These are phyloP conservation scores for Syncerus caffer DNA, from an alignment of 2,797 vertebrate species.

Conservation along the genomic window DNA sequence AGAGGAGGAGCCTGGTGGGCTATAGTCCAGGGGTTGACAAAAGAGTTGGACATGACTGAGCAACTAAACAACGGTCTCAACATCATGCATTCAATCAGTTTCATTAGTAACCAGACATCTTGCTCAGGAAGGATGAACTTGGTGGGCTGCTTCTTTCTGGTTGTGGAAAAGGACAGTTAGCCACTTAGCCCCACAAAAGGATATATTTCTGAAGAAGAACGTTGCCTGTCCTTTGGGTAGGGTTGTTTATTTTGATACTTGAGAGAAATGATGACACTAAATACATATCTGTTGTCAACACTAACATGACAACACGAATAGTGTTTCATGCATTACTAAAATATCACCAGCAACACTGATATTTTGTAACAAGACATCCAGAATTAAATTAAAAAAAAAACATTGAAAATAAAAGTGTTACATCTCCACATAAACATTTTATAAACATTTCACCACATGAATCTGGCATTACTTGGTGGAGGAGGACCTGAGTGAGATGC, in stretches of 20 bases:
- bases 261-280: not conserved
- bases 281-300: not conserved
- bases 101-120: not conserved
- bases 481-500: not conserved
- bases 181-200: not conserved
- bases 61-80: not conserved
- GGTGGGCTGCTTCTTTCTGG: not conserved
- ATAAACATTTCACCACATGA: not conserved
- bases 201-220: not conserved
- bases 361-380: not conserved
- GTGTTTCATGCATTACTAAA: not conserved
- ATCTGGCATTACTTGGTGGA: not conserved
- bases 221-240: not conserved
- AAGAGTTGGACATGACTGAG: not conserved
- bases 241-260: not conserved
- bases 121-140: not conserved
- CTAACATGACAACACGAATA: not conserved
- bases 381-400: not conserved
- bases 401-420: not conserved
- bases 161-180: not conserved
- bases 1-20: not conserved
- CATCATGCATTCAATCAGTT: not conserved
- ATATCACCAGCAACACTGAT: not conserved
- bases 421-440: not conserved
- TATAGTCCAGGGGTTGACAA: not conserved